Evolutionary conservation across 1,140 invertebrate genomes (phyloP).

Genomic region (Oedothorax gibbosus): DNA sequence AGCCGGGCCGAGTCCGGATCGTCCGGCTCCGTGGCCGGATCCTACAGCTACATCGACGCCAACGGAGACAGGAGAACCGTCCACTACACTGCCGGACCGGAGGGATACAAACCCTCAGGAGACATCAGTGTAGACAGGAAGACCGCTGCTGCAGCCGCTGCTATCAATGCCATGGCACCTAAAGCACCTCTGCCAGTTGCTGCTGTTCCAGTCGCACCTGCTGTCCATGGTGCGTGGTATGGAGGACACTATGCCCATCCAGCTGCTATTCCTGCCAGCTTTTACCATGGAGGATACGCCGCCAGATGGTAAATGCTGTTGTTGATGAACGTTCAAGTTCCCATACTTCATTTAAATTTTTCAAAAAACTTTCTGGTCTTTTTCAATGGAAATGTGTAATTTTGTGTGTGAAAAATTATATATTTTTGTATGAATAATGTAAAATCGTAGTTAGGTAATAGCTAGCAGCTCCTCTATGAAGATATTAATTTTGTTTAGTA

Average conservation of each 20-base stretch:
- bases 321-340: no score
- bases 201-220: conserved; percentile 12
- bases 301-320: conserved; percentile 15
- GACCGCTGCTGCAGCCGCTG: conserved; percentile 61
- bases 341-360: no score
- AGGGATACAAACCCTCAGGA: conserved; percentile 66
- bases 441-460: no score
- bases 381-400: no score
- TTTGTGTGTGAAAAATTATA: no score
- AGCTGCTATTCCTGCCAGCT: background rate
- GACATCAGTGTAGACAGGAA: conserved; percentile 61
- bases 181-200: conserved; percentile 55
- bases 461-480: no score
- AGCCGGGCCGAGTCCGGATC: conserved; percentile 71
- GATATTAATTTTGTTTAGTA: no score
- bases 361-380: no score
- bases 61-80: conserved; percentile 84
- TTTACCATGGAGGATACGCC: conserved; percentile 11
- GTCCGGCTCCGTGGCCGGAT: conserved; percentile 84
- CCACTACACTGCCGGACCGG: conserved; percentile 81
- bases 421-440: no score
- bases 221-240: background rate
- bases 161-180: conserved; percentile 59
- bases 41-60: conserved; percentile 85
- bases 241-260: conserved; percentile 11